These are phyloP conservation scores for Cottus gobio DNA, from an alignment of 2,113 vertebrate species.

Conservation along the genomic window DNA sequence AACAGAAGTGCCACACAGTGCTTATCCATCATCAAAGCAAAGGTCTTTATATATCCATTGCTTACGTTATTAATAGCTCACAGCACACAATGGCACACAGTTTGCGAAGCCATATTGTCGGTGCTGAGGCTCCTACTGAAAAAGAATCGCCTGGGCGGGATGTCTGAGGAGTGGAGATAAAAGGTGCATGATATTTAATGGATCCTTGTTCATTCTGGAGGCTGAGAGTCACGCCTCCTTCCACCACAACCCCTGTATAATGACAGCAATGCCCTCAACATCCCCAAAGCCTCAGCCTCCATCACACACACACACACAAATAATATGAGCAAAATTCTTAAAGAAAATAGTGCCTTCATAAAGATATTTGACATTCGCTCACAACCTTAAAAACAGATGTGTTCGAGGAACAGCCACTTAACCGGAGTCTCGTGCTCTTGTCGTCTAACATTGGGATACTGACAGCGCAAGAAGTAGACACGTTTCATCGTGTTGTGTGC, in stretches of 20 bases:
- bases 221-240: not conserved
- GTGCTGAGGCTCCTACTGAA: not conserved
- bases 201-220: slow-evolving; percentile 1
- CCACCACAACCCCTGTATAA: no score
- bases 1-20: slow-evolving; percentile 3
- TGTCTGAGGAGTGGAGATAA: not conserved
- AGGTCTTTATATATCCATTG: not conserved
- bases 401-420: not conserved
- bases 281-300: not conserved
- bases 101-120: slow-evolving; percentile 1
- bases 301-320: not conserved
- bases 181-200: not conserved
- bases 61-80: slow-evolving; percentile 3
- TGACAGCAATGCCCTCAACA: not conserved
- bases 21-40: not conserved
- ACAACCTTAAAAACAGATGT: not conserved
- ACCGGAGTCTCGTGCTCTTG: not conserved
- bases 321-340: not conserved
- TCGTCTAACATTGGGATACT: no score
- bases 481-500: not conserved
- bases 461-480: no score
- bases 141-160: not conserved
- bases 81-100: not conserved
- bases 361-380: not conserved
- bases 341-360: not conserved